Conservation (phyloP, 2,113 vertebrate species). For the Mustela lutreola region DNA sequence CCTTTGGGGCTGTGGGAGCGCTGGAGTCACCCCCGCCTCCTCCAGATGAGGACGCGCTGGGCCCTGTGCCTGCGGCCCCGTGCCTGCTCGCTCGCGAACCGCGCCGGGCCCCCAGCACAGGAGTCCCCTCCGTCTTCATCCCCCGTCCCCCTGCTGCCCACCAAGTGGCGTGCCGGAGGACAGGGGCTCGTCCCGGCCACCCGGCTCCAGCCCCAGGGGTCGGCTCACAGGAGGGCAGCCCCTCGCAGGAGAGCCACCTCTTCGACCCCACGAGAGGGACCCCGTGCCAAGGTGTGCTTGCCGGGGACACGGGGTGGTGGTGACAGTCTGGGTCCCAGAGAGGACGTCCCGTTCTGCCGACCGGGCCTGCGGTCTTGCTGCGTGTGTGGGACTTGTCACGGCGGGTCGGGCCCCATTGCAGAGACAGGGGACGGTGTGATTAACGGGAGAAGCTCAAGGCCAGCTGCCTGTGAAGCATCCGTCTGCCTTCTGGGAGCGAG, state of each 20-base stretch:
- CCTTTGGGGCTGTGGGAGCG: not conserved
- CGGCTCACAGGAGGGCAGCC: constrained; percentile 41
- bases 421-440: constrained; percentile 36
- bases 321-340: constrained; percentile 48
- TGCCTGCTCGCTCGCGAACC: fast-evolving
- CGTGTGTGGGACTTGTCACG: not conserved
- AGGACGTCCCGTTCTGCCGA: not conserved
- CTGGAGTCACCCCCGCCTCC: not conserved
- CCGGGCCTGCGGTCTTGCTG: not conserved
- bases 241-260: constrained; percentile 18
- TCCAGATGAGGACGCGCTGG: not conserved
- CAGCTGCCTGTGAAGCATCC: constrained; percentile 62
- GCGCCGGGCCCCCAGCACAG: fast-evolving
- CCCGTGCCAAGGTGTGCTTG: constrained; percentile 75
- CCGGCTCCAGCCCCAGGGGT: constrained; percentile 73
- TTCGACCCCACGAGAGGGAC: not conserved
- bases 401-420: not conserved
- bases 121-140: not conserved
- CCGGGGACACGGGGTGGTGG: constrained; percentile 70
- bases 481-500: not conserved
- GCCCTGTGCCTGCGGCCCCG: not conserved
- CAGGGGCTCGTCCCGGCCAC: constrained; percentile 68
- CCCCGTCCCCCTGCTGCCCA: not conserved
- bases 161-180: fast-evolving
- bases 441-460: not conserved